phyloP scores from a whole-genome alignment of 2,888 invertebrate species.

The Apamea epomidion region DNA sequence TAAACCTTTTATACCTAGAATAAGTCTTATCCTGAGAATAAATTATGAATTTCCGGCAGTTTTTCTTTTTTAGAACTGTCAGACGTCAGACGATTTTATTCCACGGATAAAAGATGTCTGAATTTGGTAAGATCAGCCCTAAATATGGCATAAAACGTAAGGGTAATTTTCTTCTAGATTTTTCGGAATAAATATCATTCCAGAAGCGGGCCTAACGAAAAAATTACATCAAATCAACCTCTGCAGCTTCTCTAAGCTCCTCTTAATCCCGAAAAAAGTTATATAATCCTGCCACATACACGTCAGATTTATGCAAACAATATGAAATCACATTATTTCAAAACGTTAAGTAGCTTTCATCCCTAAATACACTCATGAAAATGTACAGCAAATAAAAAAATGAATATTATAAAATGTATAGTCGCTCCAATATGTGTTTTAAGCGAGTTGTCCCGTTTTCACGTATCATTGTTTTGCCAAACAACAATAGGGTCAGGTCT shows the following conservation, averaged over 20 bases:
- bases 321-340: slow-evolving; percentile 44
- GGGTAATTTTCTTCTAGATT: not conserved
- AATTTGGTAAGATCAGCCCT: too few relatives aligned
- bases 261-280: slow-evolving; percentile 25
- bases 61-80: too few relatives aligned
- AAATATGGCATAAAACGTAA: not conserved
- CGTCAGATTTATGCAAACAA: slow-evolving; percentile 21
- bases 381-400: slow-evolving; percentile 48
- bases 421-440: slow-evolving; percentile 62
- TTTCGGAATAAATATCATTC: not conserved
- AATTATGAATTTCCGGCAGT: too few relatives aligned
- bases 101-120: too few relatives aligned
- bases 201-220: not conserved
- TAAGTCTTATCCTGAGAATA: too few relatives aligned
- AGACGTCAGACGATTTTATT: too few relatives aligned
- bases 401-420: slow-evolving; percentile 43
- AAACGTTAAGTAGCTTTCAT: slow-evolving; percentile 53
- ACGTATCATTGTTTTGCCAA: slow-evolving; percentile 59
- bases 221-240: slow-evolving; percentile 19
- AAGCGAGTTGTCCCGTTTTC: slow-evolving; percentile 62
- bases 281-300: slow-evolving; percentile 22
- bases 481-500: slow-evolving; percentile 64
- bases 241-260: slow-evolving; percentile 4
- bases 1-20: too few relatives aligned
- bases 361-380: slow-evolving; percentile 40